A percentile compares a stretch with the other conserved stretches of the same genome.
These are phyloP conservation scores for Nannoperca obscura DNA, from an alignment of 2,797 vertebrate species.

Conservation along the genomic window DNA sequence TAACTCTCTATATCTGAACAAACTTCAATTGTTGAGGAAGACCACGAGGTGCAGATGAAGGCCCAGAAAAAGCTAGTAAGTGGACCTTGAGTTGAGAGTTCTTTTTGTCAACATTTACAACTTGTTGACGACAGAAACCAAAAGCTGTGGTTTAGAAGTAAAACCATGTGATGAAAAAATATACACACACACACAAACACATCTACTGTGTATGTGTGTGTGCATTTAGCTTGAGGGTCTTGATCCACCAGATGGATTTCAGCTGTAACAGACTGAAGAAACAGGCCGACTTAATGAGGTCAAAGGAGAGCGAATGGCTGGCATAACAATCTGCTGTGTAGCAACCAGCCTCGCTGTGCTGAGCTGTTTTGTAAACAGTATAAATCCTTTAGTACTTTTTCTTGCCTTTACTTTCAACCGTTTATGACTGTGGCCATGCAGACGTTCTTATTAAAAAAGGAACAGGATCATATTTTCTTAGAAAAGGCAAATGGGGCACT, in stretches of 20 bases:
- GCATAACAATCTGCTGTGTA: constrained; percentile 7
- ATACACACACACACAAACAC: no score
- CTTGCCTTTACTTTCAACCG: background rate
- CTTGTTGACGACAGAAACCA: background rate
- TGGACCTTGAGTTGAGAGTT: no score
- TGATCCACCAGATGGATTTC: constrained; percentile 13
- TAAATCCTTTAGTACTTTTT: background rate
- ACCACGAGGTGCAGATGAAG: background rate
- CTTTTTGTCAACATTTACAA: background rate
- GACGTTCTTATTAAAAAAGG: background rate
- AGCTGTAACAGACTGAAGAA: constrained; percentile 20
- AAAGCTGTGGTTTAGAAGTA: background rate
- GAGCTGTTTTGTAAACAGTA: constrained; percentile 15
- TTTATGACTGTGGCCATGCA: background rate
- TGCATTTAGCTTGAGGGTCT: constrained; percentile 16
- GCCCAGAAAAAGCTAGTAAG: background rate
- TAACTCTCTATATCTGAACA: background rate
- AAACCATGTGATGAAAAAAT: background rate
- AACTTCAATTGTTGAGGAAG: background rate
- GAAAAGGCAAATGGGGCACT: background rate
- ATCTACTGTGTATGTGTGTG: background rate
- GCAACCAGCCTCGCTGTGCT: background rate
- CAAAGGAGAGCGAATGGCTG: background rate
- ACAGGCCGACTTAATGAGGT: background rate
- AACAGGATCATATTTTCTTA: background rate